These are phyloP conservation scores for Charadrius vociferus DNA, from an alignment of 2,113 vertebrate genomes.

Conservation along the genomic window DNA sequence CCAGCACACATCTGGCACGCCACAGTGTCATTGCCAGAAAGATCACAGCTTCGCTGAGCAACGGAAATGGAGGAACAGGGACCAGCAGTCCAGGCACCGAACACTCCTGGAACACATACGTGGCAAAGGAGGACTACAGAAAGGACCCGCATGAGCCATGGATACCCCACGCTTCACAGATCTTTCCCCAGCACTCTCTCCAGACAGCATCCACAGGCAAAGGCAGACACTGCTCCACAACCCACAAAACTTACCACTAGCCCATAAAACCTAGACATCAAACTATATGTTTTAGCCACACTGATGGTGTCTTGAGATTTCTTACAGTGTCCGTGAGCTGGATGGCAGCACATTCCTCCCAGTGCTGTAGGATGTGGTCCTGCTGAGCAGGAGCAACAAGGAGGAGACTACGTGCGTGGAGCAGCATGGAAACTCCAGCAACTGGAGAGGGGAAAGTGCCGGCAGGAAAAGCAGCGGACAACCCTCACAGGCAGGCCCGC, in stretches of 20 bases:
- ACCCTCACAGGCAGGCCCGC: background rate
- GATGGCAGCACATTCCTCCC: accelerated
- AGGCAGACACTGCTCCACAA: background rate
- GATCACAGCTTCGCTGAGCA: background rate
- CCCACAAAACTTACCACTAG: background rate
- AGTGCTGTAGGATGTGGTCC: background rate
- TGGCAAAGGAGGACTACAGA: background rate
- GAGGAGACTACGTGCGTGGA: accelerated
- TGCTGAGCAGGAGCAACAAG: background rate
- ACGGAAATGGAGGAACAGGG: background rate
- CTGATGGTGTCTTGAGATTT: accelerated
- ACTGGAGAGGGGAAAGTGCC: background rate
- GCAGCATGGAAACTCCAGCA: background rate
- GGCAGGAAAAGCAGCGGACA: background rate
- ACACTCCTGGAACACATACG: background rate
- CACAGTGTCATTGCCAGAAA: background rate
- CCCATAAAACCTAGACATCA: accelerated
- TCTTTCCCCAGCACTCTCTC: background rate
- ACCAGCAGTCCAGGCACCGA: background rate
- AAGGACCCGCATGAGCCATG: accelerated
- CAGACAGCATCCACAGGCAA: background rate
- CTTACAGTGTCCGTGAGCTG: accelerated
- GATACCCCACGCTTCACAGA: background rate
- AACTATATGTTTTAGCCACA: accelerated
- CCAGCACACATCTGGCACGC: background rate